phyloP scores from a whole-genome alignment of 2,888 invertebrate species.

The Drosophila ustulata region DNA sequence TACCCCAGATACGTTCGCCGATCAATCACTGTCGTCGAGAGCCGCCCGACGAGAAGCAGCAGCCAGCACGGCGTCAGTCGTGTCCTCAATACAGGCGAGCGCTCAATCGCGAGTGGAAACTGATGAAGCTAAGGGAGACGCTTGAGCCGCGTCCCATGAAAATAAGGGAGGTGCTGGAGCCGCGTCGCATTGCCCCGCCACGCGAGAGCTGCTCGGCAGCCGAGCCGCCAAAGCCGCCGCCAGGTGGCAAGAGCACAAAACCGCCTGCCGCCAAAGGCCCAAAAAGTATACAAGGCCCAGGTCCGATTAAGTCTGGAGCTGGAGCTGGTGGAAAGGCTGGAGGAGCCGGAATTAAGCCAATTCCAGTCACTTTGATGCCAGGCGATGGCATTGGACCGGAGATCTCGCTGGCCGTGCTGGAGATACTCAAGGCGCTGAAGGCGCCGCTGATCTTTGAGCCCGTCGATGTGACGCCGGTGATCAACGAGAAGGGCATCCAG shows the following conservation, averaged over 20 bases:
- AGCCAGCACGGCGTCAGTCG: constrained; percentile 9
- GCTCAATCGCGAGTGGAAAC: neutral
- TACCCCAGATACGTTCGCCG: neutral
- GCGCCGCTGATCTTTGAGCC: constrained; percentile 98
- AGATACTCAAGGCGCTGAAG: constrained; percentile 96
- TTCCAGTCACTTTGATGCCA: constrained; percentile 93
- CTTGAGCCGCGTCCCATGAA: neutral
- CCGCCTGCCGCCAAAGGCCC: no score
- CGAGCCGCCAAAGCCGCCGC: neutral
- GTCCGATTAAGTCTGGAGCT: no score
- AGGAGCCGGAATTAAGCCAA: neutral
- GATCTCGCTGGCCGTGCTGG: constrained; percentile 97
- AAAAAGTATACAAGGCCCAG: no score
- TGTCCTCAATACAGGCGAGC: neutral
- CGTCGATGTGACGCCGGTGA: constrained; percentile 98
- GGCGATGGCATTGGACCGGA: constrained; percentile 99
- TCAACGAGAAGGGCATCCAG: constrained; percentile 92
- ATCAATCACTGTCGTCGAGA: neutral
- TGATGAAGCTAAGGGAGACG: neutral
- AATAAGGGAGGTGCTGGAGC: constrained; percentile 11
- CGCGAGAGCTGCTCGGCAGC: neutral
- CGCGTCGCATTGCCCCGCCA: constrained; percentile 2
- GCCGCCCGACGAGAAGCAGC: neutral
- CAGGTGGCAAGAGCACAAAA: neutral
- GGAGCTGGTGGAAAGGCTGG: neutral